Evolutionary conservation across 2,113 vertebrate genomes (phyloP).

Genomic region (Eleginops maclovinus): DNA sequence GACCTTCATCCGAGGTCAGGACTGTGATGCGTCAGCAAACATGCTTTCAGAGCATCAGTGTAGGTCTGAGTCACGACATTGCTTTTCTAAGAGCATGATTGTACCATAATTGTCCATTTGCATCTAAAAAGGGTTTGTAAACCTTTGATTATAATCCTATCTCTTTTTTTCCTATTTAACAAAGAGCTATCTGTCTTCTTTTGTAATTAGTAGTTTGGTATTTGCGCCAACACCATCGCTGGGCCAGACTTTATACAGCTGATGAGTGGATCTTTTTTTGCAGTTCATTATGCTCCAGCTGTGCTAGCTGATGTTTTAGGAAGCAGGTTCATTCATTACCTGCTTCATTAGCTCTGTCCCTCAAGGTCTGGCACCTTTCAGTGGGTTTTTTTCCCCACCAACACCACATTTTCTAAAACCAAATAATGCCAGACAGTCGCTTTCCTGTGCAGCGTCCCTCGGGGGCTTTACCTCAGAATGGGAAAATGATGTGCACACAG

Average conservation of each 20-base stretch:
- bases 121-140: constrained; percentile 9
- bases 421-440: constrained; percentile 49
- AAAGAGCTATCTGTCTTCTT: constrained; percentile 44
- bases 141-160: constrained; percentile 16
- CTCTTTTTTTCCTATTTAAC: constrained; percentile 22
- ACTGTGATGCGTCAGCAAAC: neutral
- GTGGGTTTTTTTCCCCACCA: constrained; percentile 23
- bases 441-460: constrained; percentile 47
- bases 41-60: neutral
- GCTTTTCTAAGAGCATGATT: neutral
- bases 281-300: constrained; percentile 73
- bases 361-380: constrained; percentile 66
- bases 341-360: constrained; percentile 73
- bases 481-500: too few relatives aligned
- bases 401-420: constrained; percentile 50
- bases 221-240: constrained; percentile 35
- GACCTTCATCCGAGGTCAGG: neutral
- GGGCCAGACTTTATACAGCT: constrained; percentile 26
- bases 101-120: neutral
- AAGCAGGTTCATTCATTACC: constrained; percentile 72
- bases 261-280: constrained; percentile 62
- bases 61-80: neutral
- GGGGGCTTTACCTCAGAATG: constrained; percentile 37
- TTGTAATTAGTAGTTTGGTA: constrained; percentile 57
- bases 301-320: constrained; percentile 63